Conservation (phyloP, 1,140 invertebrate genomes). For the Drosophila ficusphila region DNA sequence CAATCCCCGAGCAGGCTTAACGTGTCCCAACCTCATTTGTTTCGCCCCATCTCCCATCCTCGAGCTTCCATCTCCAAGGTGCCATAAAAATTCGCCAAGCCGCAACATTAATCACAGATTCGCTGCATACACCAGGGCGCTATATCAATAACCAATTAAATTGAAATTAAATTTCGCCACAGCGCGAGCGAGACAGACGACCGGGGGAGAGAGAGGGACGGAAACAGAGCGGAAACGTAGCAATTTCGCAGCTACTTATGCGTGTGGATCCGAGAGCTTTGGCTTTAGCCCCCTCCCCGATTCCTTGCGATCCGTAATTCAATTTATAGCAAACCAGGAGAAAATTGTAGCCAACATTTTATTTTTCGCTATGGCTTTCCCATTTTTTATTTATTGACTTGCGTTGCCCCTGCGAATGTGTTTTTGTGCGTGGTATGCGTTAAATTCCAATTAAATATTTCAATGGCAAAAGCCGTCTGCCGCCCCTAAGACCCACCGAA, state of each 20-base stretch:
- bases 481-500: conserved; percentile 27
- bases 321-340: conserved; percentile 65
- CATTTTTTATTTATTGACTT: conserved; percentile 77
- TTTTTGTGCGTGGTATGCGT: conserved; percentile 64
- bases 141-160: conserved; percentile 82
- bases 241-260: conserved; percentile 76
- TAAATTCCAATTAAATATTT: conserved; percentile 83
- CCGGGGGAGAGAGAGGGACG: neutral
- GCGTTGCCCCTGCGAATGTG: conserved; percentile 25
- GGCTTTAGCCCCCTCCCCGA: conserved; percentile 12
- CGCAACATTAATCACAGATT: conserved; percentile 77
- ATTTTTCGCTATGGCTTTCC: conserved; percentile 40
- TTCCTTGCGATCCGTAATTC: conserved; percentile 54
- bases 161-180: conserved; percentile 78
- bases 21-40: conserved; percentile 49
- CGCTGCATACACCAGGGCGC: conserved; percentile 73
- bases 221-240: conserved; percentile 47
- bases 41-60: neutral
- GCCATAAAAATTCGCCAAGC: conserved; percentile 74
- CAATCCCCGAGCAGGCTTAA: conserved; percentile 40
- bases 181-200: conserved; percentile 4
- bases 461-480: conserved; percentile 53
- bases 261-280: conserved; percentile 56
- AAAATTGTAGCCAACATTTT: conserved; percentile 67
- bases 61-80: conserved; percentile 60